phyloP scores from a whole-genome alignment of 2,888 invertebrate genomes.

The Epirrhoe tristata region DNA sequence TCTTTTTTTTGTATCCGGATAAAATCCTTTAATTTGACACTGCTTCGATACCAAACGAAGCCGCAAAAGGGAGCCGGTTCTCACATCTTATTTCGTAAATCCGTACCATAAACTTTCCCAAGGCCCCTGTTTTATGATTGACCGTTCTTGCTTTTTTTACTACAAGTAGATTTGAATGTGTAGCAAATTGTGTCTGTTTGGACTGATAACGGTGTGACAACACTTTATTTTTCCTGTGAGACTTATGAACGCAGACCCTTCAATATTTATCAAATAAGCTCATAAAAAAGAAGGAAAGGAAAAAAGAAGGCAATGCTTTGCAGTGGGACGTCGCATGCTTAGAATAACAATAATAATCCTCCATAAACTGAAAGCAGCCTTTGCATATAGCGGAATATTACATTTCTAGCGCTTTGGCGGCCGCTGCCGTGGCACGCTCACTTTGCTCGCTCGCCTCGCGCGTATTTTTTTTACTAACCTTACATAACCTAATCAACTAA shows the following conservation, averaged over 20 bases:
- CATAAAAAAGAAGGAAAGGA: no score
- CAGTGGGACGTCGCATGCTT: no score
- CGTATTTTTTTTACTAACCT: no score
- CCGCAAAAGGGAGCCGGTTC: background rate
- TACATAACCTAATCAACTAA: no score
- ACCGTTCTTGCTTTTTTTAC: constrained; percentile 11
- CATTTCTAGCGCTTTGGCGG: no score
- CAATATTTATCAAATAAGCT: no score
- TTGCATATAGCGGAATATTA: no score
- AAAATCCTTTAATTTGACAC: background rate
- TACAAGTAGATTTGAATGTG: constrained; percentile 4
- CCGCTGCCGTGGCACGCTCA: no score
- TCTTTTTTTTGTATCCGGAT: background rate
- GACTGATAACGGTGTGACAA: background rate
- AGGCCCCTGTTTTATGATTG: constrained; percentile 22
- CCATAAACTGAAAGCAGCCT: no score
- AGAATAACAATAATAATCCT: no score
- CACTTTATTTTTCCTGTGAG: background rate
- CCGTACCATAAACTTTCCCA: constrained; percentile 18
- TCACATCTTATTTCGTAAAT: constrained; percentile 11
- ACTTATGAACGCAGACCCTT: background rate
- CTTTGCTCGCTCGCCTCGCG: no score
- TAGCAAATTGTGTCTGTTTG: constrained; percentile 3
- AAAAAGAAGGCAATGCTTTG: no score
- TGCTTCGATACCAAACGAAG: background rate